Percentiles rank a stretch among this genome's conserved stretches.
Evolutionary conservation across 30 jellyfish, hydroid and myxozoan genomes (phyloP).

Genomic region (Chrysaora quinquecirrha): DNA sequence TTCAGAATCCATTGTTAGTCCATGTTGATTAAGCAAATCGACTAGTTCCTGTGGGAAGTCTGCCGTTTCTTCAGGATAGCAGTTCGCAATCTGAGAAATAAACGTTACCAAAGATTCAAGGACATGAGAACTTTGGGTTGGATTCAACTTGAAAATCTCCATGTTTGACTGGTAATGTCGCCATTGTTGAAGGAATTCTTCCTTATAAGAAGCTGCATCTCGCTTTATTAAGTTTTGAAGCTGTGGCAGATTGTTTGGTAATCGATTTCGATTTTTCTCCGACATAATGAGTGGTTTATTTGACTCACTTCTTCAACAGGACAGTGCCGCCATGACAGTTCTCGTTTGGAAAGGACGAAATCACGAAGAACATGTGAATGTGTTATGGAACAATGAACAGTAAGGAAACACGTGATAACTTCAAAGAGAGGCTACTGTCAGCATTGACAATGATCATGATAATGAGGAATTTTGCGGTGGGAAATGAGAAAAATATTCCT

Average conservation of each 20-base stretch:
- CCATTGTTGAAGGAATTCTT: constrained; percentile 98
- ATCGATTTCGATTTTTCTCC: constrained; percentile 75
- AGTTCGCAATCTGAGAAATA: constrained; percentile 78
- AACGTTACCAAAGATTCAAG: constrained; percentile 77
- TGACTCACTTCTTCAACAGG: too few species aligned
- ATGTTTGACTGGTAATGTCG: constrained; percentile 87
- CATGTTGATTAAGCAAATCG: constrained; percentile 68
- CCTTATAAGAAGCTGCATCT: constrained; percentile 86
- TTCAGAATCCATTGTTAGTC: constrained; percentile 79
- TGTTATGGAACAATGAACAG: too few species aligned
- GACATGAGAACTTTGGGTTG: constrained; percentile 59
- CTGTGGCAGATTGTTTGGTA: constrained; percentile 94
- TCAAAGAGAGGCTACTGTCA: too few species aligned
- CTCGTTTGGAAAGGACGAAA: too few species aligned
- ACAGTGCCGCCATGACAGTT: too few species aligned
- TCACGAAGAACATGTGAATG: too few species aligned
- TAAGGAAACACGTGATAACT: too few species aligned
- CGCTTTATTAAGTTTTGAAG: constrained; percentile 92
- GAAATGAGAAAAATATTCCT: too few species aligned
- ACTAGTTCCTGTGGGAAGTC: constrained; percentile 69
- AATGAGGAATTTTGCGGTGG: too few species aligned
- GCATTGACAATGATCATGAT: too few species aligned
- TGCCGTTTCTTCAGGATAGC: constrained; percentile 69
- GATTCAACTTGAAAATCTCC: constrained; percentile 86
- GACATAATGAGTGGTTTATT: constrained; percentile 57